Base-by-base conservation (phyloP, 1,140 invertebrate genomes). In the Drosophila nikananu region DNA sequence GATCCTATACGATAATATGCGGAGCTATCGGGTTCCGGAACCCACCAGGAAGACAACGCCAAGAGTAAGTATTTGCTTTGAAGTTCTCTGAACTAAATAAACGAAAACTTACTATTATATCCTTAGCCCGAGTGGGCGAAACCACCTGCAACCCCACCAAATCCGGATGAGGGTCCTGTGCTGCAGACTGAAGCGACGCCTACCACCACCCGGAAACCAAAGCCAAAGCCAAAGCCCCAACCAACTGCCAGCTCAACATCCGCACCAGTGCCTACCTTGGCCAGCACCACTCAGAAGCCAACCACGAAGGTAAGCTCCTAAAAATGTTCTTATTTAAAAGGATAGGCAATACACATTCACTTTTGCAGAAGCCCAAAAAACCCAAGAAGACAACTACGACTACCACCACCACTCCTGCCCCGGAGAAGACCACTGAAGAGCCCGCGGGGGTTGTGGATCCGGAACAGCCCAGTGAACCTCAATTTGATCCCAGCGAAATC, bases 1-100 rank as follows among this genome's bases (percentile, higher is more conserved):
- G 60, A 94, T 97, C 52, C 91, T 98, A 19, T 93, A 97, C 77
- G 94, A 96, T 23, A 95, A 95, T 63, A 96, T 98, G 95, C 95
- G 95, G 58, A 93, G 94, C 51, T 98, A 98, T 84, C 92, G 86
- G 3, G 97, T 98, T 1, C 96, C 97, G 5, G 94, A 95, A 66
- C 95, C 96, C 3, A 94, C 94, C 3, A 92, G 95, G 27, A 94
- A 94, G 9, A 96, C 96, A 10, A 97, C 96, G 0, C 95, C 96
- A 25, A 95, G 96, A 65, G 92, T 93, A 83, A 80, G 73, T 80
- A 41, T 80, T 96, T 96, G 92, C 93, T 92, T 80, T 52, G n/a
- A 63, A 75, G 23, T 12, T 62, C 21, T 60, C 6, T 10, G 10
- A 30, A 27, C 25, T 27, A 0, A 27, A 27, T 1, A 27, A 1